A percentile compares a stretch with the other conserved stretches of the same genome.
Evolutionary conservation across 2,113 vertebrate species (phyloP).

Genomic region (Indicator maculatus): DNA sequence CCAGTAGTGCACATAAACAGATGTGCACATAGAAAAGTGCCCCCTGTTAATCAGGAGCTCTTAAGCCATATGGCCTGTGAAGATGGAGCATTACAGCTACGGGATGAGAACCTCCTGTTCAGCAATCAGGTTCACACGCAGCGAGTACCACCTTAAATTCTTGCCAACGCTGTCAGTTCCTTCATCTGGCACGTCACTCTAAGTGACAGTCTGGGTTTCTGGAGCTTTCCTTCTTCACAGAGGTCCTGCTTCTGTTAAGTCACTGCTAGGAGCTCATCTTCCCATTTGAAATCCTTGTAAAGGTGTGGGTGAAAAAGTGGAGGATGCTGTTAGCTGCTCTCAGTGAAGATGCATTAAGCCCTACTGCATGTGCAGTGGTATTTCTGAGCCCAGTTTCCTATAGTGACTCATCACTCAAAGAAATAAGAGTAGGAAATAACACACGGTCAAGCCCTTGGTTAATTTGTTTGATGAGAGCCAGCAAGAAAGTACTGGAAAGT

Average conservation of each 20-base stretch:
- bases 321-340: neutral
- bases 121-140: neutral
- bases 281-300: accelerated
- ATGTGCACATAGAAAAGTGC: neutral
- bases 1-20: neutral
- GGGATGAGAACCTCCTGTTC: neutral
- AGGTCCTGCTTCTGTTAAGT: neutral
- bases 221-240: neutral
- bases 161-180: neutral
- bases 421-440: neutral
- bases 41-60: neutral
- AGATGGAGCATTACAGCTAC: neutral
- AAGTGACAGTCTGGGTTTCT: neutral
- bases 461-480: neutral
- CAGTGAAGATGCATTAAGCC: neutral
- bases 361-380: neutral
- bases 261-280: neutral
- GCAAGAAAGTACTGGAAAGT: neutral
- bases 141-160: accelerated
- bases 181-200: neutral
- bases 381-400: neutral
- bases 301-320: neutral
- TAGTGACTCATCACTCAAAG: neutral
- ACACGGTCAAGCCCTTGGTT: neutral
- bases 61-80: constrained; percentile 15